Conservation (phyloP, 2,888 invertebrate species). For the Osmoderma eremita region DNA sequence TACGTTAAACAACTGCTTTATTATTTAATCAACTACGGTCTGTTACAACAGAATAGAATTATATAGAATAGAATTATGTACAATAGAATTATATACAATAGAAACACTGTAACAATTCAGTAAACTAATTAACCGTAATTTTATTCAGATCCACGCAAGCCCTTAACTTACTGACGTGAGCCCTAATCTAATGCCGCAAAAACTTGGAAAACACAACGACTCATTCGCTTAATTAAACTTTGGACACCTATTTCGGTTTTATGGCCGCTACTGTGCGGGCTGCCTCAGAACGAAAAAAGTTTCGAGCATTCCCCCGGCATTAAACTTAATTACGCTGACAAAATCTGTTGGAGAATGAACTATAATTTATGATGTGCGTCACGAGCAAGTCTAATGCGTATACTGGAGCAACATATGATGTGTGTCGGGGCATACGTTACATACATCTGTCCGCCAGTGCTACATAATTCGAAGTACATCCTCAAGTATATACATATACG, state of each 20-base stretch:
- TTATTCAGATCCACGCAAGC: too few species aligned
- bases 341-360: slow-evolving; percentile 13
- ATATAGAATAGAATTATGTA: too few species aligned
- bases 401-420: background rate
- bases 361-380: slow-evolving; percentile 26
- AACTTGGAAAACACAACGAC: background rate
- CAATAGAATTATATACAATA: too few species aligned
- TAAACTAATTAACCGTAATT: too few species aligned
- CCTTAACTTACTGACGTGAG: background rate
- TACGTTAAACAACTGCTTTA: too few species aligned
- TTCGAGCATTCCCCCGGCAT: slow-evolving; percentile 12
- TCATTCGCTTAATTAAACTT: slow-evolving; percentile 27
- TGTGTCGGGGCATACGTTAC: background rate
- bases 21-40: too few species aligned
- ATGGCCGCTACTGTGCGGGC: slow-evolving; percentile 2
- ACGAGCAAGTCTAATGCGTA: background rate
- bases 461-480: too few species aligned
- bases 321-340: slow-evolving; percentile 29
- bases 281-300: slow-evolving; percentile 6
- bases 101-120: too few species aligned
- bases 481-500: too few species aligned
- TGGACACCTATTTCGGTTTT: slow-evolving; percentile 22
- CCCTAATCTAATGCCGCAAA: background rate
- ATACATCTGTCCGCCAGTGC: too few species aligned
- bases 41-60: too few species aligned